Base-by-base conservation (phyloP, 1,140 invertebrate genomes). In the Chironomus striatipennis region DNA sequence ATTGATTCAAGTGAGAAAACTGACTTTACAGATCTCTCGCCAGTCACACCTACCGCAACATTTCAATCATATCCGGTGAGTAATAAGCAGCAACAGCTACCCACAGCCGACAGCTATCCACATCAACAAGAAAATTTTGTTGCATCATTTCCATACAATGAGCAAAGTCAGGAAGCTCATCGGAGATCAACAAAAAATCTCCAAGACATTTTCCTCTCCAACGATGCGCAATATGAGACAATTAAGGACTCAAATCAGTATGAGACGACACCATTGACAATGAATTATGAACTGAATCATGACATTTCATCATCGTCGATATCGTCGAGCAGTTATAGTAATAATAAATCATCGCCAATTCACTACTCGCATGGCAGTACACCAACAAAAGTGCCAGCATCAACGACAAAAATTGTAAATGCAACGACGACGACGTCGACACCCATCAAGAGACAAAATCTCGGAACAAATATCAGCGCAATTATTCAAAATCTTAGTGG, bases 221-320 rank as follows among this genome's bases (percentile, higher is more conserved):
- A 87, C 0, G 87, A 88, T 77, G 87, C 87, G 5, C 87, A 89
- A 75, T 89, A 89, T 77, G 87, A 88, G 77, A 83, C 88, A 0
- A 87, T 88, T 43, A 75, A 76, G 42, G 76, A 77, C 24, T 77
- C 43, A 75, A 73, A 73, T 73, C 65, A 75, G 34, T 74, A 75
- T 42, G 73, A 74, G 17, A 74, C n/a, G 10, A 74, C 77, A 75
- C 73, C 43, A 76, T 43, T 65, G n/a, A 74, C 75, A 12, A 7
- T 75, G 3, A 75, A 67, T n/a, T 77, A 77, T 20, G 67, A 74
- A 17, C 17, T 70, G 0, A 70, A 70, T 34, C 65, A 75, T 34
- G 75, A 75, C 15, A 70, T 12, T 12, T 73, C 75, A 74, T 21
- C 73, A 74, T 21, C 75, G 73, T 43, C 74, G n/a, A 74, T 80